Conservation (phyloP, 2,797 vertebrate species). For the Dromococcyx pavoninus region DNA sequence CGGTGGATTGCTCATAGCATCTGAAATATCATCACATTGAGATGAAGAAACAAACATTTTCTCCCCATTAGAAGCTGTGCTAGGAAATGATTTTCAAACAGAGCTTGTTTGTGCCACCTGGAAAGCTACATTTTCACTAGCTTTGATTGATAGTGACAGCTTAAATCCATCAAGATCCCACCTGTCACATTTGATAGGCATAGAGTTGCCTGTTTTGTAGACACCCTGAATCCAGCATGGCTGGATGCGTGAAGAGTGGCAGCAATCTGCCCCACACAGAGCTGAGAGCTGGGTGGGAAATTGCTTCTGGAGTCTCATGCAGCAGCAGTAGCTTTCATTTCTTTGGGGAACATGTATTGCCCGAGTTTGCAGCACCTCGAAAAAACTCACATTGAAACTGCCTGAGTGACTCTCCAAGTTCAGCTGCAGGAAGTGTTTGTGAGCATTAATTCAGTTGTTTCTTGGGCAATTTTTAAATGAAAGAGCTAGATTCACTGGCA, state of each 20-base stretch:
- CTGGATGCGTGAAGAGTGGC: slow-evolving; percentile 1
- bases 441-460: not conserved
- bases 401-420: not conserved
- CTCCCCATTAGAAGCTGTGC: fast-evolving
- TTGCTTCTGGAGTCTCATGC: not conserved
- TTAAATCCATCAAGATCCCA: slow-evolving; percentile 51
- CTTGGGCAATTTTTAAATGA: fast-evolving
- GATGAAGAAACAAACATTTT: not conserved
- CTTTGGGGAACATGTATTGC: not conserved
- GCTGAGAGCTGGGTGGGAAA: slow-evolving; percentile 29
- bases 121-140: slow-evolving; percentile 47
- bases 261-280: slow-evolving; percentile 45
- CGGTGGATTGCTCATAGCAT: not conserved
- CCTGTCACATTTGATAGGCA: not conserved
- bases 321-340: slow-evolving; percentile 35
- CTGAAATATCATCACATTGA: not conserved
- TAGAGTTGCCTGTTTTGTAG: not conserved
- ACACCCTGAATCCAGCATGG: not conserved
- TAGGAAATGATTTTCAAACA: not conserved
- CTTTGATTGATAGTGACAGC: slow-evolving; percentile 57
- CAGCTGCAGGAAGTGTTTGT: not conserved
- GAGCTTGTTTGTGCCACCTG: slow-evolving; percentile 55
- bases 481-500: not conserved
- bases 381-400: not conserved
- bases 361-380: not conserved